phyloP scores from a whole-genome alignment of 1,140 invertebrate genomes.

The Acromyrmex echinatior region DNA sequence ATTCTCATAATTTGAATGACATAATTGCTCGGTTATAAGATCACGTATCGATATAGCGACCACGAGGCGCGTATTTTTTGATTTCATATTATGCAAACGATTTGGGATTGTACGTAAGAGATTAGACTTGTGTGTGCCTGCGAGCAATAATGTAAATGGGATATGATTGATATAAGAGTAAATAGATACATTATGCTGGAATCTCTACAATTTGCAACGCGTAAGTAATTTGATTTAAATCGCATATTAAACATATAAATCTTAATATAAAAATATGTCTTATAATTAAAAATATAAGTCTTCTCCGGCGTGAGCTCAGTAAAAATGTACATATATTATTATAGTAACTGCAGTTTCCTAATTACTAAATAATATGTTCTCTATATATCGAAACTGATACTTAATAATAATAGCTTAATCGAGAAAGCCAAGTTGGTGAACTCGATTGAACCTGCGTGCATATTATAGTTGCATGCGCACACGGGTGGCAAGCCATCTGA shows the following conservation, averaged over 20 bases:
- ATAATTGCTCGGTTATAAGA: not conserved
- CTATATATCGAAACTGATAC: no score
- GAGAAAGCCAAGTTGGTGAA: not conserved
- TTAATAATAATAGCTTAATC: no score
- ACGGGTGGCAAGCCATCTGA: slow-evolving; percentile 18
- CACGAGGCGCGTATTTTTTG: not conserved
- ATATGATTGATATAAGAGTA: slow-evolving; percentile 43
- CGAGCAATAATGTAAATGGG: slow-evolving; percentile 20
- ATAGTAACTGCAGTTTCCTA: not conserved
- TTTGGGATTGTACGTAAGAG: not conserved
- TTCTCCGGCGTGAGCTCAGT: no score
- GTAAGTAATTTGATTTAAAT: slow-evolving; percentile 16
- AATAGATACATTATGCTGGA: slow-evolving; percentile 39
- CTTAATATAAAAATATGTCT: no score
- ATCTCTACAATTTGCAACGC: slow-evolving; percentile 14
- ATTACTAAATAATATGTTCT: slow-evolving; percentile 4
- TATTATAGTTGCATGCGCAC: slow-evolving; percentile 9
- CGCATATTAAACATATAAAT: no score
- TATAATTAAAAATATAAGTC: no score
- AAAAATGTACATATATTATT: not conserved
- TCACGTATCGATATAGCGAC: not conserved
- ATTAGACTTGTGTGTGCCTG: slow-evolving; percentile 18
- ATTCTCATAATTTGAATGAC: slow-evolving; percentile 7
- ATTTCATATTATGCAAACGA: slow-evolving; percentile 44
- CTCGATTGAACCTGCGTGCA: slow-evolving; percentile 10